Base-by-base conservation (phyloP, 2,888 invertebrate genomes). In the Meteorus colon region DNA sequence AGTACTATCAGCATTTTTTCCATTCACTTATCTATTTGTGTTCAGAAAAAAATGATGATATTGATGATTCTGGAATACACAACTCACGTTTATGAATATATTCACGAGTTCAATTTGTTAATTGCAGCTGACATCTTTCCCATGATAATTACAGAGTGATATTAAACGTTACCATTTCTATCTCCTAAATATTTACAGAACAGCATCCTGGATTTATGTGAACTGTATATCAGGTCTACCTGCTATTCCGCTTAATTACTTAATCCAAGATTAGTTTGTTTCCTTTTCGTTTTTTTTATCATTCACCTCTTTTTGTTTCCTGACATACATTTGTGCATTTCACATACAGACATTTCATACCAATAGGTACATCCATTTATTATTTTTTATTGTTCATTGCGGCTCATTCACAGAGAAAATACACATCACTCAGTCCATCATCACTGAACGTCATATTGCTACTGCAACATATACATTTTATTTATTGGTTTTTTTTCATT, bases 171-270 rank as follows among this genome's bases (percentile, higher is more conserved):
- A 75, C 55, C 51, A 59, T 65, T 37, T 19, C 19, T 65, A 41
- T 65, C 41, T 48, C 41, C 65, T 70, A 75, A 69, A 62, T 74
- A 82, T 82, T 79, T 80, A 82, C 80, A 80, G 78, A 81, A 77
- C 77, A 80, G 77, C 77, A 79, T 79, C 66, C 68, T 66, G 74
- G 45, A 78, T 75, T 55, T 74, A 71, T 63, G 24, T 24, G 51
- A 80, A 74, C 74, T 77, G 78, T 69, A 65, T 62, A 66, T 60
- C 24, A 10, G 48, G 66, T 68, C 51, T 63, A 27, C 31, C 34
- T 29, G 70, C 73, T 55, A 67, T 71, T 69, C 63, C 73, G 51
- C 59, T 51, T 71, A n/a, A 37, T 55, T 41, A 69, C 37, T 63
- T 51, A 59, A 69, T 55, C 55, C 6, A 8, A 19, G 6, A 55